Evolutionary conservation across 2,113 vertebrate genomes (phyloP), one percentile per base, ranked within the genome.

Genomic region (Callospermophilus lateralis): DNA sequence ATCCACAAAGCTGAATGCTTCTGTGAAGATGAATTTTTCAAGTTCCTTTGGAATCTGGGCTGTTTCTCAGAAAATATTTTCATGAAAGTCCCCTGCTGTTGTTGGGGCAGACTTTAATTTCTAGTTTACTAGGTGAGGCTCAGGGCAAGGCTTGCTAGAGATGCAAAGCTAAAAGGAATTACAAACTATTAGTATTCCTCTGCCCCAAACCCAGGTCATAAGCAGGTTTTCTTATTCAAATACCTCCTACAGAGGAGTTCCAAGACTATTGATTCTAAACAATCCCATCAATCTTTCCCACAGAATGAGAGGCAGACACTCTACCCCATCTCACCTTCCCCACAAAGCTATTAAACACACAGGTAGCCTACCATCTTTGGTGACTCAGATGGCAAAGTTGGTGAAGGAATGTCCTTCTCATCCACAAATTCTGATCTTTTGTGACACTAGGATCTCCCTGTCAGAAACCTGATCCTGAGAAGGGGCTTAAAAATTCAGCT

Each of bases 1-100:
- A 98, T 97, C 97, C 89, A 83, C 89, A 97, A 98, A 97, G 87
- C 87, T 95, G 92, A 97, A 51, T 96, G 92, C 88, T 85, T 98
- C 94, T 96, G 97, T 93, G 90, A 26, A 98, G 97, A 97, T 95
- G 73, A 97, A 94, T 93, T 68, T 73, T 86, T 74, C 10, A 1
- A 96, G 68, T 89, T 97, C 90, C 55, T 96, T 95, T 80, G 84
- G 97, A 97, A 97, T 92, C 30, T 61, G 90, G 90, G 84, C 12
- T 81, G 81, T 78, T 83, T 88, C 80, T 96, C 55, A 24, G 48
- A 94, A 84, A 81, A 67, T 45, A 51, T 92, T 70, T 68, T 63
- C 45, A 74, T 81, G 96, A 88, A 93, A 92, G 80, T 96, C 13
- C 24, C 34, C 84, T 0, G 70, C 24, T 93, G 30, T 73, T 78